These are phyloP conservation scores for Hyperoplus immaculatus DNA, from an alignment of 2,797 vertebrate species.

Conservation along the genomic window DNA sequence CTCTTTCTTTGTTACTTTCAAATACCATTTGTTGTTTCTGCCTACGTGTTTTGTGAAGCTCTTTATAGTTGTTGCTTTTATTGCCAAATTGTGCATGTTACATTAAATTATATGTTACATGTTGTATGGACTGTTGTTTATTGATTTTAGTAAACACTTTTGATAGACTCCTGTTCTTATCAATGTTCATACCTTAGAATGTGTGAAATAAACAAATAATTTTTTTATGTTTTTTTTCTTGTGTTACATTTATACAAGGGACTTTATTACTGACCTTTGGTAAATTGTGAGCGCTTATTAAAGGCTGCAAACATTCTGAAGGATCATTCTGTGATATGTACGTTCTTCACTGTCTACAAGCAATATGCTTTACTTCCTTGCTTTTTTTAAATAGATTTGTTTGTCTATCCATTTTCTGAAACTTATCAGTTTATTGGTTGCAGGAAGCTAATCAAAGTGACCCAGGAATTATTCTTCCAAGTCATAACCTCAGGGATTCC, in stretches of 20 bases:
- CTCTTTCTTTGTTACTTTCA: conserved; percentile 29
- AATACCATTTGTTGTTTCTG: conserved; percentile 24
- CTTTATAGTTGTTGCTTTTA: conserved; percentile 22
- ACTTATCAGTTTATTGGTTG: background rate
- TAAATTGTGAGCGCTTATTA: background rate
- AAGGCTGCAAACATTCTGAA: background rate
- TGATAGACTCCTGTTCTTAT: background rate
- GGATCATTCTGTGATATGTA: background rate
- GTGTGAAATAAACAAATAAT: background rate
- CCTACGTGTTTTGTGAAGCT: background rate
- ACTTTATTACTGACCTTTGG: background rate
- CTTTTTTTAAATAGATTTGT: no score
- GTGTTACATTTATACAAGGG: background rate
- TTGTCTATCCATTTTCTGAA: background rate
- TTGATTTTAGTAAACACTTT: conserved; percentile 1
- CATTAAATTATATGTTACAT: background rate
- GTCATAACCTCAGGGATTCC: background rate
- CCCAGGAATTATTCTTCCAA: background rate
- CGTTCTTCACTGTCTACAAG: background rate
- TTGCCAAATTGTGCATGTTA: background rate
- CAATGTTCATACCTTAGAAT: background rate
- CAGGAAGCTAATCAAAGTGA: conserved; percentile 1
- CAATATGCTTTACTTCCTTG: background rate
- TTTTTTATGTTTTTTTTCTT: background rate
- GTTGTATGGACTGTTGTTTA: background rate